Evolutionary conservation across 1,140 invertebrate genomes (phyloP).

Genomic region (Hypothenemus hampei): DNA sequence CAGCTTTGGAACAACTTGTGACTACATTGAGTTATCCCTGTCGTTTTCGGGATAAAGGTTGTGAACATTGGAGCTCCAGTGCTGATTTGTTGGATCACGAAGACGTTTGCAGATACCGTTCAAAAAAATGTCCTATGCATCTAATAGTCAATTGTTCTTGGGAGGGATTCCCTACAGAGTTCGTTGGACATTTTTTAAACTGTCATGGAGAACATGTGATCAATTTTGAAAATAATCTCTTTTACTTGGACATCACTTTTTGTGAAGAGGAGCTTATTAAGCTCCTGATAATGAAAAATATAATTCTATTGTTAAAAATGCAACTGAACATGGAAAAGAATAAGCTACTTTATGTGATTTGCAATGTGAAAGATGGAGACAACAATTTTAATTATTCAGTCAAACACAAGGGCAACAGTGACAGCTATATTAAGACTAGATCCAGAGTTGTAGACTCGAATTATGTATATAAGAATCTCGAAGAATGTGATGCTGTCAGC

Average conservation of each 20-base stretch:
- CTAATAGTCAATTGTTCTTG: conserved; percentile 24
- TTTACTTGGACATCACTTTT: conserved; percentile 28
- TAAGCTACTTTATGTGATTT: conserved; percentile 30
- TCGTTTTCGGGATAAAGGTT: conserved; percentile 29
- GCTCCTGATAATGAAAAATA: conserved; percentile 25
- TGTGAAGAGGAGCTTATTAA: conserved; percentile 22
- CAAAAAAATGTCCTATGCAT: conserved; percentile 27
- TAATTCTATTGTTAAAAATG: conserved; percentile 27
- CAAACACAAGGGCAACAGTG: conserved; percentile 32
- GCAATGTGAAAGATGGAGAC: conserved; percentile 29
- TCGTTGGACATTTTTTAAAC: conserved; percentile 30
- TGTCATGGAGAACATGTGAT: conserved; percentile 32
- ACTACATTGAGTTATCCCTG: conserved; percentile 21
- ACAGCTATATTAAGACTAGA: conserved; percentile 31
- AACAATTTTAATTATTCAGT: conserved; percentile 30
- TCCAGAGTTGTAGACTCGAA: conserved; percentile 28
- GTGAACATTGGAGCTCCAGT: conserved; percentile 20
- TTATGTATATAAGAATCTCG: conserved; percentile 24
- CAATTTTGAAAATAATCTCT: conserved; percentile 27
- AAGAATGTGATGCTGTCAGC: conserved; percentile 27
- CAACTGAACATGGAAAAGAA: conserved; percentile 21
- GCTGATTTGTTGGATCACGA: conserved; percentile 27
- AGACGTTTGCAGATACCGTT: conserved; percentile 30
- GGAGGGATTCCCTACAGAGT: conserved; percentile 29
- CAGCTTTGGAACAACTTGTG: conserved; percentile 20